Percentiles rank a stretch among this genome's conserved stretches.
Conservation (phyloP, 2,888 invertebrate genomes). For the Panzeria rudis region DNA sequence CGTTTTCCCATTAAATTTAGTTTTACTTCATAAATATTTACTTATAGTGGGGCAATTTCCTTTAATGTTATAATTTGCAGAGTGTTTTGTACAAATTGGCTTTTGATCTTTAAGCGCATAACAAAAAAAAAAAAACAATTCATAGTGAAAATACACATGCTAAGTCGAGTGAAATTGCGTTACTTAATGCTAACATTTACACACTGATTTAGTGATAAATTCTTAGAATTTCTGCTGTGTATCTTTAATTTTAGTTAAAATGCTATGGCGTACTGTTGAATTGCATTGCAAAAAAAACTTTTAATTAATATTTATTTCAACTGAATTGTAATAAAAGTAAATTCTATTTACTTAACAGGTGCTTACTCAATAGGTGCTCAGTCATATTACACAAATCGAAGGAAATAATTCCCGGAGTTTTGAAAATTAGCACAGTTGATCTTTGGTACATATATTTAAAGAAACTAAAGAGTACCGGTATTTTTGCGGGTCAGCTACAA, state of each 20-base stretch:
- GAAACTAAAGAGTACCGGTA: no score
- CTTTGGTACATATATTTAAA: no score
- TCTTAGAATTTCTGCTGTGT: slow-evolving; percentile 48
- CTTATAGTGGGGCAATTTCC: slow-evolving; percentile 69
- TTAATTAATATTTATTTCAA: neutral
- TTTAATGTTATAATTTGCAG: slow-evolving; percentile 66
- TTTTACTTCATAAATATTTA: slow-evolving; percentile 72
- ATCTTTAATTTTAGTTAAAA: neutral
- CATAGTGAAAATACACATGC: slow-evolving; percentile 31
- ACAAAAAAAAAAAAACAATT: neutral
- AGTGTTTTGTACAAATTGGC: slow-evolving; percentile 69
- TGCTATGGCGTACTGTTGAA: neutral
- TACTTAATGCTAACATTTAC: slow-evolving; percentile 43
- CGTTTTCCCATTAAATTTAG: slow-evolving; percentile 57
- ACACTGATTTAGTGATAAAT: slow-evolving; percentile 42
- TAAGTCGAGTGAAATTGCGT: slow-evolving; percentile 37
- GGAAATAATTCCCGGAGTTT: no score
- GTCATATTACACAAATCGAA: no score
- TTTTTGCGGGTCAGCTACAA: no score
- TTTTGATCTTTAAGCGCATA: slow-evolving; percentile 68
- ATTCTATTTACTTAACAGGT: neutral
- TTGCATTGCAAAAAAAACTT: neutral
- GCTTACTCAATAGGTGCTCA: no score
- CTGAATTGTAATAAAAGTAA: neutral
- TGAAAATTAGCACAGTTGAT: no score